Evolutionary conservation across 2,113 vertebrate genomes (phyloP).

Genomic region (Macroglossus sobrinus): DNA sequence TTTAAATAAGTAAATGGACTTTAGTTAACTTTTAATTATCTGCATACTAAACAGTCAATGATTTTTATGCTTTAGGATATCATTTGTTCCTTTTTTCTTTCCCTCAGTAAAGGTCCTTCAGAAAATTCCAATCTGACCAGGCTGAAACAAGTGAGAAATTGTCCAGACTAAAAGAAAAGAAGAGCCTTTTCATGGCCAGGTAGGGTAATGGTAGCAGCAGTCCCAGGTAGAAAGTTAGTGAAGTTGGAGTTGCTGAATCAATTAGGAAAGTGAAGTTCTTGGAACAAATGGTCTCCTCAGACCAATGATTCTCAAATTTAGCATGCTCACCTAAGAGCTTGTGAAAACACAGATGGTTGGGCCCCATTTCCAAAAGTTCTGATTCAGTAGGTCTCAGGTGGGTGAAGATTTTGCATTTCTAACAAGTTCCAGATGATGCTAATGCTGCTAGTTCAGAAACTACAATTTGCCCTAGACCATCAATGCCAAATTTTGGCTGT

Average conservation of each 20-base stretch:
- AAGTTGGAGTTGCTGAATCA: not conserved
- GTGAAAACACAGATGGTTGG: not conserved
- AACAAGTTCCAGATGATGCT: not conserved
- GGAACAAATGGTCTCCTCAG: not conserved
- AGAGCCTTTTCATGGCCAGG: not conserved
- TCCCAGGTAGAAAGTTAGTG: not conserved
- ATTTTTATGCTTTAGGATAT: not conserved
- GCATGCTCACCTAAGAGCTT: not conserved
- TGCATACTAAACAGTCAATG: not conserved
- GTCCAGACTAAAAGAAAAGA: not conserved
- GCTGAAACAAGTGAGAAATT: not conserved
- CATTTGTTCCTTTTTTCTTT: not conserved
- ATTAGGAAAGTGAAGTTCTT: not conserved
- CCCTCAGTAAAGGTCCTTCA: not conserved
- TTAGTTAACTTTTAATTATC: not conserved
- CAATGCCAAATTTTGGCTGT: not conserved
- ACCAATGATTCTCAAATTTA: not conserved
- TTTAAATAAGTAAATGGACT: not conserved
- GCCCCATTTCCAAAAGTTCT: not conserved
- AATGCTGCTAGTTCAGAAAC: not conserved
- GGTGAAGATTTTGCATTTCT: not conserved
- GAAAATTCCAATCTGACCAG: slow-evolving; percentile 4
- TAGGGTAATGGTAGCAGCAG: not conserved
- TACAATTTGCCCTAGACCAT: not conserved
- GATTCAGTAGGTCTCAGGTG: not conserved